Evolutionary conservation across 2,113 vertebrate species (phyloP).

Genomic region (Chlamydotis undulata): DNA sequence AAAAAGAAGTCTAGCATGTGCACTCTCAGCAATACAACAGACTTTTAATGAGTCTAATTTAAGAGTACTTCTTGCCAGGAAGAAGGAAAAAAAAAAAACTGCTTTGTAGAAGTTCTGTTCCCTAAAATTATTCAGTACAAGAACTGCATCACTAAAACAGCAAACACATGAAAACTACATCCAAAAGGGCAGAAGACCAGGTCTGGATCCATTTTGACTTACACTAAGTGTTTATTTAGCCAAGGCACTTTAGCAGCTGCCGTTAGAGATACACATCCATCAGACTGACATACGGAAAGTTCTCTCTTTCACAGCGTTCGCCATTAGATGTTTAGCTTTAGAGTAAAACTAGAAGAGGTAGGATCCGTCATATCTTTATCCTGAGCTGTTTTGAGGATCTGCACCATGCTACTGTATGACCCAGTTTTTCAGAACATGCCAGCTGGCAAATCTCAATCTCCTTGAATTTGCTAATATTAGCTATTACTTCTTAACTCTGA

Average conservation of each 20-base stretch:
- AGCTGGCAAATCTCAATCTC: not conserved
- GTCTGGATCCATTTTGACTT: not conserved
- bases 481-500: not conserved
- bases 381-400: not conserved
- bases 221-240: not conserved
- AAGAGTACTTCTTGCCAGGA: not conserved
- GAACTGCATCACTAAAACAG: not conserved
- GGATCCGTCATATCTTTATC: not conserved
- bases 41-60: conserved; percentile 15
- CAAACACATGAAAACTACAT: not conserved
- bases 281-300: not conserved
- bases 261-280: not conserved
- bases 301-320: not conserved
- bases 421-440: not conserved
- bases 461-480: not conserved
- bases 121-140: not conserved
- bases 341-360: not conserved
- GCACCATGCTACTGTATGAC: not conserved
- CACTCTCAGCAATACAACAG: not conserved
- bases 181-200: not conserved
- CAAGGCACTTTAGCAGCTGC: not conserved
- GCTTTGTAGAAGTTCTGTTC: not conserved
- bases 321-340: not conserved
- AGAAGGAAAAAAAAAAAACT: not conserved
- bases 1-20: not conserved